Evolutionary conservation across 2,888 invertebrate species (phyloP), one percentile per base, ranked within the genome.

Genomic region (Heliconius ethilla): DNA sequence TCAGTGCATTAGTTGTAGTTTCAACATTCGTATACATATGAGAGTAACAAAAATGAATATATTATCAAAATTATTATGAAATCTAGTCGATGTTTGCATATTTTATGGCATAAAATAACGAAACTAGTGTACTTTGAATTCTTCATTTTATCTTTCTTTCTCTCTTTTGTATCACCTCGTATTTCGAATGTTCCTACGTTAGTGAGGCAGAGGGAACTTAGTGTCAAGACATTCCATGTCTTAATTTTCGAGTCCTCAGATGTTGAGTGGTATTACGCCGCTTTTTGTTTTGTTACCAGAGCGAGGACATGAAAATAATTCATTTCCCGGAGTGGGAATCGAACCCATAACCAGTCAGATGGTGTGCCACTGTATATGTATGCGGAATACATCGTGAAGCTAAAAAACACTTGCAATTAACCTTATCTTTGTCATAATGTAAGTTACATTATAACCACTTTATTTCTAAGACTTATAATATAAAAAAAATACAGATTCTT

Each of bases 1-100:
- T 83, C 83, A 78, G 81, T 86, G 85, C 89, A 90, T 90, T 90
- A 89, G 86, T 84, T 87, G 40, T 74, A 72, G 72, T 59, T 72
- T 37, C 7, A 40, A 70, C 37, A 29, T 59, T 25, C 55, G 25
- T 72, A 72, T 63, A 37, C 74, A 74, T 63, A 63, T 37, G 63
- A 37, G 40, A 63, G 10, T 59, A 73, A 27, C 40, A 81, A 81
- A 79, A 70, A 27, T 70, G 51, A 51, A 66, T 72, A 55, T 72
- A 15, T n/a, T 72, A 55, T 72, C n/a, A 27, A 29, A 76, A 29
- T 70, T 69, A 75, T 59, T 51, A 51, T 11, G 22, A n/a, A n/a
- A 59, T 69, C n/a, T 37, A 25, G 13, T 5, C 13, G 22, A 22
- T 40, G 25, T 67, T 40, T n/a, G 37, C 5, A 13, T 66, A 29